phyloP scores from a whole-genome alignment of 2,888 invertebrate species.

The Erpobdella octoculata region DNA sequence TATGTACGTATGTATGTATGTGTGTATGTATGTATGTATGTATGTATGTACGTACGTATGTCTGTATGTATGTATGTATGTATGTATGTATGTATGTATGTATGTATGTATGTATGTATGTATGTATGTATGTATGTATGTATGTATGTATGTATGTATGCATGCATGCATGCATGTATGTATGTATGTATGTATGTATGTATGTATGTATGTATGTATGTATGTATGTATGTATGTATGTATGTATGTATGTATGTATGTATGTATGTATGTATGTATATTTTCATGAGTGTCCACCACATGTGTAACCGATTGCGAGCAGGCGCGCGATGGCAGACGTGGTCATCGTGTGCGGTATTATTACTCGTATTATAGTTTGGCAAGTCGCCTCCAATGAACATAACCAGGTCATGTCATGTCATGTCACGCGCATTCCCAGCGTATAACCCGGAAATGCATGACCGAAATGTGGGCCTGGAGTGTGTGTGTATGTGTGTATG shows the following conservation, averaged over 20 bases:
- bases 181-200: constrained; percentile 30
- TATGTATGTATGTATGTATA: constrained; percentile 11
- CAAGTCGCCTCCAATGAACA: too few species aligned
- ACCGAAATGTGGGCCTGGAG: too few species aligned
- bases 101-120: neutral
- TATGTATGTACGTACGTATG: neutral
- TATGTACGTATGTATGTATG: neutral
- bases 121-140: neutral
- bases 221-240: constrained; percentile 25
- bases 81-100: neutral
- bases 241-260: constrained; percentile 14
- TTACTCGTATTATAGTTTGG: too few species aligned
- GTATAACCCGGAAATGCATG: too few species aligned
- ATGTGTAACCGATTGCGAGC: too few species aligned
- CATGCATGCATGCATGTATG: constrained; percentile 29
- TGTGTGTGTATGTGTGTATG: too few species aligned
- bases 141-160: constrained; percentile 28
- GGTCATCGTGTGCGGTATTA: too few species aligned
- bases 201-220: constrained; percentile 28
- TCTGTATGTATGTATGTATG: neutral
- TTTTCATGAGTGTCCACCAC: too few species aligned
- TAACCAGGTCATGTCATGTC: too few species aligned
- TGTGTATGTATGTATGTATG: neutral
- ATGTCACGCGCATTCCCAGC: too few species aligned
- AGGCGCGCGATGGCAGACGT: too few species aligned